Evolutionary conservation across 2,888 invertebrate species (phyloP).

Genomic region (Ashinkailepas kermadecensis): DNA sequence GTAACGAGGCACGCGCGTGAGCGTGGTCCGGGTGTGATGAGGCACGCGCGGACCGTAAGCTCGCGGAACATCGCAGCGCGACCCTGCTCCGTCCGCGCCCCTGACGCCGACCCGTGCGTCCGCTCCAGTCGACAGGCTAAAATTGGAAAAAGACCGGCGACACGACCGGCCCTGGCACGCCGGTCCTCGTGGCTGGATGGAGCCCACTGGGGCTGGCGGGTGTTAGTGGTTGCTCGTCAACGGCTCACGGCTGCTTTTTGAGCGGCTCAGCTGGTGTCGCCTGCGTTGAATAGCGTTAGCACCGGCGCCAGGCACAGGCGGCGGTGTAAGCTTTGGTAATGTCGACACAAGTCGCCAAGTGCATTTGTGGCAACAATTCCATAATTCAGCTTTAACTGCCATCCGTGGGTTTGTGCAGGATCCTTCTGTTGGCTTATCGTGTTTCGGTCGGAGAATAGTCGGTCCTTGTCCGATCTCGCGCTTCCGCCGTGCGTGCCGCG

Average conservation of each 20-base stretch:
- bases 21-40: too few species aligned
- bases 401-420: too few species aligned
- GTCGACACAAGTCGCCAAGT: neutral
- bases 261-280: neutral
- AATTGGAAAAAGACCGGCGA: too few species aligned
- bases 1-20: neutral
- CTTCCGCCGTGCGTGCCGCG: too few species aligned
- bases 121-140: too few species aligned
- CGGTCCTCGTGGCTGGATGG: neutral
- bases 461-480: too few species aligned
- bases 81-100: too few species aligned
- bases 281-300: neutral
- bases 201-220: neutral
- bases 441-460: too few species aligned
- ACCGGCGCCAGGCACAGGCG: neutral
- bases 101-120: neutral
- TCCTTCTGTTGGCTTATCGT: too few species aligned
- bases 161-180: neutral
- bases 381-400: conserved; percentile 6
- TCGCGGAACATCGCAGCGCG: neutral
- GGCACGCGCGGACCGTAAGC: too few species aligned
- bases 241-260: neutral
- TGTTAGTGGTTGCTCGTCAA: neutral
- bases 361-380: neutral
- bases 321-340: neutral